Evolutionary conservation across 2,797 vertebrate genomes (phyloP), one percentile per base, ranked within the genome.

Genomic region (Toxotes lorentzi): DNA sequence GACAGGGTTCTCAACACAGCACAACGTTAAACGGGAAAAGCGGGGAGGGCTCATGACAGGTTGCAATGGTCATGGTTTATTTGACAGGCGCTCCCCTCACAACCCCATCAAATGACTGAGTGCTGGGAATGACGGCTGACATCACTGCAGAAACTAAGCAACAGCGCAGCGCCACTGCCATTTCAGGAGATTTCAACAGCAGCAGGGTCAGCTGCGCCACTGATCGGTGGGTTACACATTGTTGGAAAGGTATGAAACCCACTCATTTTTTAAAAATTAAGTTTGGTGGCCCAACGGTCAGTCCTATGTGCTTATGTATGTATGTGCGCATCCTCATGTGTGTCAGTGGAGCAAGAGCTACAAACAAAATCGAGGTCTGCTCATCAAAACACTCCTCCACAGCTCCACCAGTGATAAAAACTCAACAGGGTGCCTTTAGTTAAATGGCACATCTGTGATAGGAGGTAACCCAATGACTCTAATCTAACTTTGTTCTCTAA

Each of bases 1-100:
- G 91, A 91, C 89, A 88, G 79, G 59, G 59, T 76, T 82, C 73
- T 86, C 89, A 84, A 88, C 80, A 57, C 79, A 59, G 81, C 64
- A 30, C 58, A 89, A 67, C 86, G 10, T 86, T 89, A 78, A 90
- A 87, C 48, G 68, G 79, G 67, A 41, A 86, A 82, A 74, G 79
- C 16, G 58, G 34, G 27, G 69, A 62, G 79, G 70, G 79, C 72
- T 78, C 24, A 0, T 91, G 91, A 85, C 90, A 91, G 86, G 89
- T 85, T 89, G 88, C 88, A 74, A 71, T n/a, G 71, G 86, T 89
- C 89, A 81, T 83, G 86, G 76, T 90, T 91, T 92, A 88, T 89
- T 90, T 89, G 91, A 91, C 91, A 88, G 85, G 65, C 60, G 48
- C 57, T 74, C 61, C 59, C 60, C 54, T 76, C 79, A 21, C 76